Base-by-base conservation (phyloP, 92 coral and sea anemone genomes). In the Heteractis magnifica region DNA sequence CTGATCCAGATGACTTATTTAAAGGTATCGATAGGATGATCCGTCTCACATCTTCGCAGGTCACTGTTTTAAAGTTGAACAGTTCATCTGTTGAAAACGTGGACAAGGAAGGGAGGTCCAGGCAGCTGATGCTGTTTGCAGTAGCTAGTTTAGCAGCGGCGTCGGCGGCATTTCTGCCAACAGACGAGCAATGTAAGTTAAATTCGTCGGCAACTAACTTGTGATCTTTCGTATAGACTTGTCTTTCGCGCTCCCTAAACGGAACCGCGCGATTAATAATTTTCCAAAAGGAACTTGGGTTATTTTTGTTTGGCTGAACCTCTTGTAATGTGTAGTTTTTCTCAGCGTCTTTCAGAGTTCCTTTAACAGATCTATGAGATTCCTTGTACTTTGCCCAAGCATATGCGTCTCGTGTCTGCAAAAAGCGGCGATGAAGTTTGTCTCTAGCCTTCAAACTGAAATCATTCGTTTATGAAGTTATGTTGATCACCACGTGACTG, bases 361-460 rank as follows among this genome's bases (percentile, higher is more conserved):
- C 58, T 68, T 77, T 77, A 60, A 84, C 88, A 10, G 19, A 65
- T 34, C 77, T 51, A n/a, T 83, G 62, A 76, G 88, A 23, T 7
- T 21, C 84, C 49, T 78, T 79, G 56, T 19, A 86, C 8, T 81
- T 75, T 41, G 21, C 56, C 87, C 87, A 87, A 72, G 83, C 87
- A 74, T 15, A 18, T 50, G 44, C 78, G 51, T 81, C 49, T 65
- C 79, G 83, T 53, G 87, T 75, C 59, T 44, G 34, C 44, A 77
- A 87, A 56, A 82, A 87, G 62, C 79, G 87, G 62, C 87, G 83
- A 76, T 87, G 90, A 51, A 83, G 88, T n/a, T 79, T 53, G 26
- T 87, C 74, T 76, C 90, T 76, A 53, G 26, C 56, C 64, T 77
- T 65, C 44, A 34, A 34, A 34, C 44, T 34, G 44, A 34, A 34